These are phyloP conservation scores for Trypoxylus dichotomus DNA, from an alignment of 1,140 invertebrate species.

Conservation along the genomic window DNA sequence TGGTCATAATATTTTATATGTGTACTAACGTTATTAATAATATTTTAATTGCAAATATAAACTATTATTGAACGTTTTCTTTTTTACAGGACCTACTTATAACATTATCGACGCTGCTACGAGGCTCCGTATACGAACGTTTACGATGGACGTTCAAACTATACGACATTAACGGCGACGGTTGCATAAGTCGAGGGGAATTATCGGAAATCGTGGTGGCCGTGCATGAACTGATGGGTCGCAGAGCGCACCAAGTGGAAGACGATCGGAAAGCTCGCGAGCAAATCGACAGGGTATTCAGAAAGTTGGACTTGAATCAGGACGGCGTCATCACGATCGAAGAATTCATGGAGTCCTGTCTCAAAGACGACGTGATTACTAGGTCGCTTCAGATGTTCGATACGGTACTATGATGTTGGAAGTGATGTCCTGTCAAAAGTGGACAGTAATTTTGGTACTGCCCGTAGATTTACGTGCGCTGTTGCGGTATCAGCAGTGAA, in stretches of 20 bases:
- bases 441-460: constrained; percentile 8
- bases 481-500: not conserved
- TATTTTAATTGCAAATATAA: too few species aligned
- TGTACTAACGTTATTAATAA: too few species aligned
- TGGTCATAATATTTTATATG: too few species aligned
- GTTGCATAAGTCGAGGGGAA: constrained; percentile 88
- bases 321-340: constrained; percentile 95
- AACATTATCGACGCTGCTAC: constrained; percentile 83
- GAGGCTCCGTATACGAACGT: constrained; percentile 90
- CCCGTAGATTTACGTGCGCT: not conserved
- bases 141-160: constrained; percentile 92
- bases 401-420: constrained; percentile 67
- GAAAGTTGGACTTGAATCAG: constrained; percentile 90
- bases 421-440: constrained; percentile 4
- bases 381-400: constrained; percentile 82
- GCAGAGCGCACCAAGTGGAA: constrained; percentile 68
- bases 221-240: constrained; percentile 89
- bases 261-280: constrained; percentile 80
- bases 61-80: constrained; percentile 21
- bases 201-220: constrained; percentile 87
- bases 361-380: constrained; percentile 85
- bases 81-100: constrained; percentile 80
- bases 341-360: constrained; percentile 94
- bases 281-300: constrained; percentile 81
- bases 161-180: constrained; percentile 94